Evolutionary conservation across 2,797 vertebrate genomes (phyloP).

Genomic region (Lemur catta): DNA sequence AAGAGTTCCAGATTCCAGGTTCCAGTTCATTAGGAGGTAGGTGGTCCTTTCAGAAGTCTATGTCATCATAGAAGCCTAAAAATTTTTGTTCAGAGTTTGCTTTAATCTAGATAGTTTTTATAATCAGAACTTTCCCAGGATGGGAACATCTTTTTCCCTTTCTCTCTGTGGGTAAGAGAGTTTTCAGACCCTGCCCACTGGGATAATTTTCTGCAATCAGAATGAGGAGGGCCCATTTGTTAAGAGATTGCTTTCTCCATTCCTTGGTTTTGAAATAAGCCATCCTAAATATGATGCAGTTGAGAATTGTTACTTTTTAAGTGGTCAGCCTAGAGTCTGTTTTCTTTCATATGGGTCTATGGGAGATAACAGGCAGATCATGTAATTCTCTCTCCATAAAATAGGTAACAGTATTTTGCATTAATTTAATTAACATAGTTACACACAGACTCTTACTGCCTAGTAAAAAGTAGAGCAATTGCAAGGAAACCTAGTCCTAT

Average conservation of each 20-base stretch:
- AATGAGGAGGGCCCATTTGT: not conserved
- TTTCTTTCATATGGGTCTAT: not conserved
- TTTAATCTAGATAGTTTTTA: slow-evolving; percentile 37
- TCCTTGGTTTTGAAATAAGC: slow-evolving; percentile 24
- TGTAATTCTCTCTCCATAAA: not conserved
- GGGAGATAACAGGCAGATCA: not conserved
- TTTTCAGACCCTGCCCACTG: not conserved
- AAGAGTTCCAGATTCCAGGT: not conserved
- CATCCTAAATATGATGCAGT: not conserved
- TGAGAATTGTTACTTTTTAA: not conserved
- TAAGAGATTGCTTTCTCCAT: slow-evolving; percentile 5
- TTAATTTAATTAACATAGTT: slow-evolving; percentile 41
- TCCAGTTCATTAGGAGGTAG: not conserved
- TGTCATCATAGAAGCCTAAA: not conserved
- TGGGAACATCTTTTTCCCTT: not conserved
- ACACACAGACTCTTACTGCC: not conserved
- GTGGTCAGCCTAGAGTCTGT: not conserved
- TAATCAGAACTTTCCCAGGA: not conserved
- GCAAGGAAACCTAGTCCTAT: not conserved
- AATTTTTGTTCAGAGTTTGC: slow-evolving; percentile 33
- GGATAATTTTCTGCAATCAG: not conserved
- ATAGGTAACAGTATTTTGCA: not conserved
- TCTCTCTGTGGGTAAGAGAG: not conserved
- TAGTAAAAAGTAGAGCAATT: not conserved
- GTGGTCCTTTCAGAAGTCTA: not conserved